phyloP scores from a whole-genome alignment of 2,888 invertebrate genomes.

The Tipula helvola region DNA sequence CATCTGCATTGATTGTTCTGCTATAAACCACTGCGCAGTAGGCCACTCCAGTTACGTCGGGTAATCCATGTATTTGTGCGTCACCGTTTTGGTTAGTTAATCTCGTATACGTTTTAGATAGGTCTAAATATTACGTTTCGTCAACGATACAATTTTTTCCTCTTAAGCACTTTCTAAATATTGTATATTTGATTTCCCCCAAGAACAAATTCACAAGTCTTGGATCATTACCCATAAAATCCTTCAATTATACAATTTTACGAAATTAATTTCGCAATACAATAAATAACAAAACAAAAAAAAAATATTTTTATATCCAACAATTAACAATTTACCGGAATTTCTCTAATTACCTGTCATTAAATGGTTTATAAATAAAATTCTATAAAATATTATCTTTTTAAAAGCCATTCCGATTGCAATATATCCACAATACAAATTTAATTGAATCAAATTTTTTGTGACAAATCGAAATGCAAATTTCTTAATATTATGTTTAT shows the following conservation, averaged over 20 bases:
- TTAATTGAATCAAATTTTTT: not conserved
- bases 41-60: no score
- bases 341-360: not conserved
- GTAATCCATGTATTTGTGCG: no score
- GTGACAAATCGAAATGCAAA: not conserved
- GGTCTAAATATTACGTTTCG: no score
- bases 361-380: not conserved
- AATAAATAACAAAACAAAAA: not conserved
- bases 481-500: not conserved
- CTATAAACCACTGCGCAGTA: no score
- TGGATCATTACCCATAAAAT: no score
- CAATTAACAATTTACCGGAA: not conserved
- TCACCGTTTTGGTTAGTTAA: no score
- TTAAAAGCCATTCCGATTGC: not conserved
- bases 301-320: not conserved
- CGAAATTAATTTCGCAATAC: not conserved
- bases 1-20: no score
- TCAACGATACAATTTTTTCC: no score
- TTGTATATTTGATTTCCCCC: not conserved
- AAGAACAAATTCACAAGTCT: no score
- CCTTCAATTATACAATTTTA: not conserved
- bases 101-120: no score
- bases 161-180: not conserved
- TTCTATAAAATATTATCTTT: not conserved
- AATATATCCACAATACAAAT: not conserved